A percentile compares a stretch with the other conserved stretches of the same genome.
Conservation (phyloP, 2,113 vertebrate species). For the Apistogramma diplotaenia region DNA sequence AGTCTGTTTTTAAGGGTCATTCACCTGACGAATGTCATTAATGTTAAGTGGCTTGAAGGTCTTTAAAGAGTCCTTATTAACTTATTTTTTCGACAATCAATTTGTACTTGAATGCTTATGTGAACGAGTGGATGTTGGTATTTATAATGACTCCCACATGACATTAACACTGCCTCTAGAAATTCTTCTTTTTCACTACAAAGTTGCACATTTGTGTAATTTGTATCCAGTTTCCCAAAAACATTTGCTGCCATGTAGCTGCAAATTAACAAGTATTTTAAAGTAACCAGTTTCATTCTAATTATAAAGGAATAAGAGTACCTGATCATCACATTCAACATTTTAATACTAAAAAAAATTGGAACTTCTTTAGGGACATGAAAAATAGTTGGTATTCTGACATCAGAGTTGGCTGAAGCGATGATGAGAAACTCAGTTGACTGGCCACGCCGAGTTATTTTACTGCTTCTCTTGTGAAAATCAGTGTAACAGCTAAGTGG, state of each 20-base stretch:
- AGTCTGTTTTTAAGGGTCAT: background rate
- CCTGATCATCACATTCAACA: background rate
- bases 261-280: background rate
- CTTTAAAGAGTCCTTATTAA: background rate
- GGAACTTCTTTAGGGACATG: background rate
- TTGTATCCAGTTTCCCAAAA: background rate
- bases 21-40: background rate
- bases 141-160: background rate
- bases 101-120: background rate
- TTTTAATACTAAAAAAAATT: background rate
- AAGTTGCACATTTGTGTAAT: background rate
- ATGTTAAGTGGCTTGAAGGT: conserved; percentile 2
- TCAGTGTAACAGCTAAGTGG: background rate
- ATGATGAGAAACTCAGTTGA: background rate
- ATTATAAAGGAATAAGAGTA: background rate
- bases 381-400: background rate
- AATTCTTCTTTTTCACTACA: background rate
- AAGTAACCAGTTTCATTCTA: background rate
- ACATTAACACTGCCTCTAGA: background rate
- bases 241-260: background rate
- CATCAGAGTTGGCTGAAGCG: background rate
- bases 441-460: background rate
- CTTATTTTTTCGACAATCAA: background rate
- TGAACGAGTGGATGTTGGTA: background rate
- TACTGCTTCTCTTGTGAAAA: background rate